These are phyloP conservation scores for Florisuga fusca DNA, from an alignment of 2,797 vertebrate species.

Conservation along the genomic window DNA sequence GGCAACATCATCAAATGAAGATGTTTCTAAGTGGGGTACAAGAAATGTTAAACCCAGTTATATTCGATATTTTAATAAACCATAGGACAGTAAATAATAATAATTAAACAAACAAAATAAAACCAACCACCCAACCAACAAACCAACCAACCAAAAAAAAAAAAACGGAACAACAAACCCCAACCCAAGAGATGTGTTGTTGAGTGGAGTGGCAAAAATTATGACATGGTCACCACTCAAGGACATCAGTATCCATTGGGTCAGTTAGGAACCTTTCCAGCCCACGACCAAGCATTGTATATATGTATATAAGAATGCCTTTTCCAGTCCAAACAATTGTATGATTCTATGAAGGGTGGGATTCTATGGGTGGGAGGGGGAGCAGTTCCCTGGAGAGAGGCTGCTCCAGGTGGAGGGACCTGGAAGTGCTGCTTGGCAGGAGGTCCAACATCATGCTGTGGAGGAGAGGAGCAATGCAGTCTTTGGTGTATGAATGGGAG, in stretches of 20 bases:
- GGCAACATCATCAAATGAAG: neutral
- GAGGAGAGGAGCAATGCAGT: neutral
- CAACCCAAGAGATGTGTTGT: accelerated
- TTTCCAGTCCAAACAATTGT: too few species aligned
- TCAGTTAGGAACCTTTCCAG: neutral
- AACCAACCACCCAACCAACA: too few species aligned
- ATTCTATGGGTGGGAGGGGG: too few species aligned
- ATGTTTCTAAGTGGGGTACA: neutral
- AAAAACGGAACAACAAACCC: too few species aligned
- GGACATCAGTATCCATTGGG: neutral
- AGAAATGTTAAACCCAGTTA: neutral
- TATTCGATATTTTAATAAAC: neutral
- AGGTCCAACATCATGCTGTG: accelerated
- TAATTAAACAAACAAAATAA: neutral
- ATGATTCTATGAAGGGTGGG: too few species aligned
- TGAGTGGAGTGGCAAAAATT: neutral
- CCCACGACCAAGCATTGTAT: neutral
- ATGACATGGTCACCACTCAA: neutral
- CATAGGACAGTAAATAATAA: neutral
- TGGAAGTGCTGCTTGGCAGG: accelerated
- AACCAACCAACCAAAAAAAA: too few species aligned
- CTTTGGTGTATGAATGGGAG: neutral
- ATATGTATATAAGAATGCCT: too few species aligned
- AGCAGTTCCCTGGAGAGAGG: neutral
- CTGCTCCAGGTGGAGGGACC: accelerated